Evolutionary conservation across 1,140 invertebrate species (phyloP).

Genomic region (Hypsibius dujardini): DNA sequence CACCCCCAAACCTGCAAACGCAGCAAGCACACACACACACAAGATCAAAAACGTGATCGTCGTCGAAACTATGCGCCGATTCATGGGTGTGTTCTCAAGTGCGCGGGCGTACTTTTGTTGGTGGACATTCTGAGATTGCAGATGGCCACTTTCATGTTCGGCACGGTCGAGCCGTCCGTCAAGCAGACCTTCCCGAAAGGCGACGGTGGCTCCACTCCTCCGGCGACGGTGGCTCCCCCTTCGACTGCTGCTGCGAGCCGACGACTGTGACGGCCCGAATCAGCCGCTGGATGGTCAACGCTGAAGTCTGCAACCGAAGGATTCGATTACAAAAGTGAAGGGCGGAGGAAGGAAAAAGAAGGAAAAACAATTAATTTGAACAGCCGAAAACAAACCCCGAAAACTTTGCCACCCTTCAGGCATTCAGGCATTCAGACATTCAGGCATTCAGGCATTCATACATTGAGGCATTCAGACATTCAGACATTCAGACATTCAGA

Average conservation of each 20-base stretch:
- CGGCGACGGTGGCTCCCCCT: background rate
- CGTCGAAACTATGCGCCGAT: background rate
- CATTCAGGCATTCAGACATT: too few relatives aligned
- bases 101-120: background rate
- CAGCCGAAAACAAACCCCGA: background rate
- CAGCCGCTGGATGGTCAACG: background rate
- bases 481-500: too few relatives aligned
- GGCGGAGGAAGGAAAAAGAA: constrained; percentile 3
- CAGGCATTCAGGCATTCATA: too few relatives aligned
- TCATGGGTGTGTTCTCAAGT: background rate
- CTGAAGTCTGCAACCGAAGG: too few relatives aligned
- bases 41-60: background rate
- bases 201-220: background rate
- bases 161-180: background rate
- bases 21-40: too few relatives aligned
- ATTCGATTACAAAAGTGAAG: too few relatives aligned
- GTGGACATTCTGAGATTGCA: background rate
- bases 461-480: too few relatives aligned
- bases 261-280: background rate
- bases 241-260: background rate
- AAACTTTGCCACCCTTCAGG: too few relatives aligned
- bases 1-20: background rate
- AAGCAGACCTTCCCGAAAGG: constrained; percentile 10
- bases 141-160: constrained; percentile 1
- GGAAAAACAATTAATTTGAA: background rate